Base-by-base conservation (phyloP, 2,797 vertebrate species). In the Pseudochirops corinnae region DNA sequence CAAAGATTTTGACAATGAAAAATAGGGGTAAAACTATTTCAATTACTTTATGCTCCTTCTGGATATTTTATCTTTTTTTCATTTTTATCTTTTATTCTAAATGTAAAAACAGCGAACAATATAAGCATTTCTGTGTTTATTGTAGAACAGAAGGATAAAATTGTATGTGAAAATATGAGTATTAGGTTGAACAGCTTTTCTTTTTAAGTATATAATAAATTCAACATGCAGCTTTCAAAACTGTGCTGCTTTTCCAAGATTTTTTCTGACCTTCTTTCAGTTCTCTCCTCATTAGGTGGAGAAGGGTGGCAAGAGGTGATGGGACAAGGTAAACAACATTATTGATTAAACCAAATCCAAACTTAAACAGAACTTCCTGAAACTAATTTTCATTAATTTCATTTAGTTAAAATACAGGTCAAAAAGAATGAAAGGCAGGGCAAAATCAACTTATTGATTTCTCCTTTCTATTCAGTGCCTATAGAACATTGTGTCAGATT, bases 401-500 rank as follows among this genome's bases (percentile, higher is more conserved):
- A 21, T 95, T 67, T 55, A 94, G 57, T 55, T 53, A 74, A 96
- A 95, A 92, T 67, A 50, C 52, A 93, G 28, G 56, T n/a, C 93
- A 90, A 21, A 55, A 58, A 92, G 26, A 87, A 28, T 90, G 90
- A 67, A 97, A 93, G n/a, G 60, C n/a, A 94, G 33, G 58, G 9
- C 87, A 95, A 92, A 16, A 52, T 91, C 1, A 91, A 55, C 21
- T 91, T 94, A 95, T n/a, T 53, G 58, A 60, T 29, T n/a, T 33
- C 90, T n/a, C 62, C 53, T 94, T 56, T 94, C 16, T 92, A 94
- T 46, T 87, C 56, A 29, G 91, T 92, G 29, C 55, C 91, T 95
- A 14, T 90, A 50, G 92, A 95, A 95, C 55, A 21, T 56, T 94
- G 91, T 87, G 94, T 94, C 92, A 57, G 67, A 97, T 96, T 96